These are phyloP conservation scores for Cyanoramphus novaezelandiae DNA, from an alignment of 2,113 vertebrate genomes.

Conservation along the genomic window DNA sequence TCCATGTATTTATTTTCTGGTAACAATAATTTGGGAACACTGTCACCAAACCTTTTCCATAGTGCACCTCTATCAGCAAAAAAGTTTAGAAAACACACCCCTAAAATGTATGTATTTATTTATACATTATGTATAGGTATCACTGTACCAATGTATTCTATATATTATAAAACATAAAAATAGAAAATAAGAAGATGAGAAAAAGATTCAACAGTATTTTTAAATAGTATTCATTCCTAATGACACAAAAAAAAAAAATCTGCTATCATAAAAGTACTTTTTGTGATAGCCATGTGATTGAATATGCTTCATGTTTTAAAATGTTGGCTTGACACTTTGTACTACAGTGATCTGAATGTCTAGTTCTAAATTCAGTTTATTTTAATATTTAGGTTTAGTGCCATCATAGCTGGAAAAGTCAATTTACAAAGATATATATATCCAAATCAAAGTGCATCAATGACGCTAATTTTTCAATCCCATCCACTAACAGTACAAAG, in stretches of 20 bases:
- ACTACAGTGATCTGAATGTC: background rate
- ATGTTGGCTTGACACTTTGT: background rate
- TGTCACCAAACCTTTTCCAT: background rate
- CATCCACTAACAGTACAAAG: background rate
- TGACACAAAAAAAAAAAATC: background rate
- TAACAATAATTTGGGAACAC: background rate
- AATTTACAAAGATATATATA: background rate
- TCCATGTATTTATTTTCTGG: background rate
- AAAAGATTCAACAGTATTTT: background rate
- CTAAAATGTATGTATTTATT: background rate
- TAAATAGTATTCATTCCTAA: background rate
- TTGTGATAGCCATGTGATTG: background rate
- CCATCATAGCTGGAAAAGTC: background rate
- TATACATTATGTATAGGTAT: background rate
- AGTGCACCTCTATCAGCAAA: fast-evolving
- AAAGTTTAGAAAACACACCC: background rate
- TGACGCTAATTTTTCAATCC: background rate
- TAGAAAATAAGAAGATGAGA: background rate
- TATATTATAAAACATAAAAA: background rate
- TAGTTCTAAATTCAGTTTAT: background rate
- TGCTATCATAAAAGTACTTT: background rate
- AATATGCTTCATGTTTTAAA: background rate
- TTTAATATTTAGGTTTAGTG: background rate
- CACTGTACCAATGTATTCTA: background rate
- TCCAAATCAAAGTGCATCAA: background rate